Evolutionary conservation across 2,797 vertebrate species (phyloP), one percentile per base, ranked within the genome.

Genomic region (Peromyscus melanophrys): DNA sequence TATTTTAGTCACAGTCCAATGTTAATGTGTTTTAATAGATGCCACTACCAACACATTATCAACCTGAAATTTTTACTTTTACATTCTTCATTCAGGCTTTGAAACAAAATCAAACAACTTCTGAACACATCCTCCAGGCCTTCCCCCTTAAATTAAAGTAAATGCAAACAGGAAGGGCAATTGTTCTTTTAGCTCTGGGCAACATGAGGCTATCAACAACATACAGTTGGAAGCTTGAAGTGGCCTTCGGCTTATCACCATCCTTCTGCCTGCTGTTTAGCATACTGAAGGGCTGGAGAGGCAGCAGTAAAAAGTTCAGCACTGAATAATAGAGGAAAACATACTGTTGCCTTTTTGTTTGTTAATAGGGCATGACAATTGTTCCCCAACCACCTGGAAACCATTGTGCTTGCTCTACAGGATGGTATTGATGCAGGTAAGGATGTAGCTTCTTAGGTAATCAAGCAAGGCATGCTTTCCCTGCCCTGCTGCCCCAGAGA

Each of bases 271-370:
- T 65, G 57, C 90, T 96, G 65, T 40, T 40, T 80, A 69, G 37
- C 16, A 77, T 46, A 93, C 31, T 80, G 92, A 97, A 96, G 52
- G 82, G 23, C 69, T 67, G 63, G 52, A 88, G 46, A 76, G 31
- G 52, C 69, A 87, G 80, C n/a, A 90, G 55, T 69, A 81, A 81
- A 96, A 97, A 63, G 55, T 76, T 19, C 4, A 94, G 59, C 80
- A 49, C 57, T 71, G 57, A 67, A 95, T 89, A 59, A 96, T 7
- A 95, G 75, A 95, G 16, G 78, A 67, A 86, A 97, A 90, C 34
- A 92, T 81, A 96, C 81, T 95, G 88, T 93, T 94, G 63, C 95
- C 90, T 95, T 96, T 65, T 77, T 96, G 46, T 86, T 95, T 96
- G 49, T 95, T 96, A 96, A 87, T 81, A 93, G 89, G 85, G 49